These are phyloP conservation scores for Neria commutata DNA, from an alignment of 2,888 invertebrate genomes.

Conservation along the genomic window DNA sequence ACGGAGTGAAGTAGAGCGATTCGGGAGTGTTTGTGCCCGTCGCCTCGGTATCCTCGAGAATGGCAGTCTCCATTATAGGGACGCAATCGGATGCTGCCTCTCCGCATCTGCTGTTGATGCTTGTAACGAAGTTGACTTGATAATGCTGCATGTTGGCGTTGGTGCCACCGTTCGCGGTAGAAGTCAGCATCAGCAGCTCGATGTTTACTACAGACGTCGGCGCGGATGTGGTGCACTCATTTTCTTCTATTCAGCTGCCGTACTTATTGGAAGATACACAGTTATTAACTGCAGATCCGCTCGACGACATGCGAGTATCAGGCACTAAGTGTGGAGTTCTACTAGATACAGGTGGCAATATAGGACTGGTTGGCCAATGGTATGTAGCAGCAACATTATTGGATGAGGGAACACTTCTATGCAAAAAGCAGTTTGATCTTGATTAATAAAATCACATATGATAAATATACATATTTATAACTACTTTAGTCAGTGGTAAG, in stretches of 20 bases:
- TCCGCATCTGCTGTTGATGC: not conserved
- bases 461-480: conserved; percentile 20
- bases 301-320: conserved; percentile 66
- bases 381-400: conserved; percentile 67
- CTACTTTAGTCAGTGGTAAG: too few relatives aligned
- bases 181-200: conserved; percentile 47
- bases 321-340: conserved; percentile 76
- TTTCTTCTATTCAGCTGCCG: conserved; percentile 62
- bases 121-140: too few relatives aligned
- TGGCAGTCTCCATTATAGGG: conserved; percentile 42
- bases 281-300: conserved; percentile 62
- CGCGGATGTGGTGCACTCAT: conserved; percentile 55
- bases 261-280: conserved; percentile 62
- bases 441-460: conserved; percentile 35
- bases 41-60: conserved; percentile 48
- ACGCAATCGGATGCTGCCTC: conserved; percentile 20
- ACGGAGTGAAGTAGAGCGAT: conserved; percentile 13
- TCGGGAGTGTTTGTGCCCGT: conserved; percentile 38
- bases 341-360: conserved; percentile 74
- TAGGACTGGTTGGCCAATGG: conserved; percentile 82
- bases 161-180: conserved; percentile 18
- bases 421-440: conserved; percentile 59
- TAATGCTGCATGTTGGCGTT: not conserved
- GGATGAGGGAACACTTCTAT: conserved; percentile 65
- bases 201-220: conserved; percentile 53